A percentile compares a stretch with the other conserved stretches of the same genome.
Conservation (phyloP, 30 jellyfish, hydroid and myxozoan species). For the Hydractinia echinata region DNA sequence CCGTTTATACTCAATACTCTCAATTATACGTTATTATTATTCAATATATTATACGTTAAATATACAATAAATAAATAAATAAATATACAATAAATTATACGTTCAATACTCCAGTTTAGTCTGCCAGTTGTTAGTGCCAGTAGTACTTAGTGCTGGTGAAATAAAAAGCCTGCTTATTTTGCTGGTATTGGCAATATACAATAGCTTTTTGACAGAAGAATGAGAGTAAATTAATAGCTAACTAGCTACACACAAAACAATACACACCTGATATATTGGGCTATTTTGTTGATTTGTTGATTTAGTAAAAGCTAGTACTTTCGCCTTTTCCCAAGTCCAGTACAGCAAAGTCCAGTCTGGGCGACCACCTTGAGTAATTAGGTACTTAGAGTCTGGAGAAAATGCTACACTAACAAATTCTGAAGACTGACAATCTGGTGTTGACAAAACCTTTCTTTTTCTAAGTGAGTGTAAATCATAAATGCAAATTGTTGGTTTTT, state of each 20-base stretch:
- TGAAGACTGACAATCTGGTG: slow-evolving; percentile 60
- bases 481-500: slow-evolving; percentile 71
- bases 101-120: too few species aligned
- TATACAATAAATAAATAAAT: too few species aligned
- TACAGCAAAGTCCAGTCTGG: slow-evolving; percentile 87
- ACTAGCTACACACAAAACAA: background rate
- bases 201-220: too few species aligned
- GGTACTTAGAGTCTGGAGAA: slow-evolving; percentile 91
- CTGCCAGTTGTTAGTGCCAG: too few species aligned
- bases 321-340: slow-evolving; percentile 98
- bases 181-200: too few species aligned
- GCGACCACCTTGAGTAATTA: slow-evolving; percentile 89
- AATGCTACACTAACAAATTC: slow-evolving; percentile 81
- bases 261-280: slow-evolving; percentile 71
- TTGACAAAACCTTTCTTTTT: slow-evolving; percentile 70
- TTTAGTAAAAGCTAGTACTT: slow-evolving; percentile 72
- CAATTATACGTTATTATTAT: too few species aligned
- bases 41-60: too few species aligned
- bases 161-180: too few species aligned
- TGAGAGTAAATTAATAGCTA: background rate
- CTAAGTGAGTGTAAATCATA: slow-evolving; percentile 88
- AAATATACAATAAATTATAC: too few species aligned
- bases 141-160: too few species aligned
- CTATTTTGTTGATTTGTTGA: slow-evolving; percentile 72
- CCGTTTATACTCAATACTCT: too few species aligned